These are phyloP conservation scores for Trilocha varians DNA, from an alignment of 2,888 invertebrate genomes.

Conservation along the genomic window DNA sequence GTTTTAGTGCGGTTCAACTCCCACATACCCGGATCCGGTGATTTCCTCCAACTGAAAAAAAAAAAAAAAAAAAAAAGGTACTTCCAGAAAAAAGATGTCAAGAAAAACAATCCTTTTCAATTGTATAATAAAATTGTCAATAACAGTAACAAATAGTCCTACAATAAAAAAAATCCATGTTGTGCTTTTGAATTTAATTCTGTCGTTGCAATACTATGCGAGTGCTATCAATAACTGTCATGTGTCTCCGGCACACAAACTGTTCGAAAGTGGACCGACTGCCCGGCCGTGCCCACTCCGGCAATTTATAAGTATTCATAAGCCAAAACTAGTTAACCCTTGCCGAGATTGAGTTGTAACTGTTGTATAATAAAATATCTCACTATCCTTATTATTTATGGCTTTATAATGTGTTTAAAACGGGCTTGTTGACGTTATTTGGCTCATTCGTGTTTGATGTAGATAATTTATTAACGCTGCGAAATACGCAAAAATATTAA, in stretches of 20 bases:
- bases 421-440: neutral
- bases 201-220: conserved; percentile 9
- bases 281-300: conserved; percentile 22
- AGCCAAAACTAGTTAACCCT: conserved; percentile 24
- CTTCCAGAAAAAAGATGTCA: no score
- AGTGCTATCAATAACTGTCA: conserved; percentile 55
- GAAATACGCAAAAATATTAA: no score
- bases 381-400: no score
- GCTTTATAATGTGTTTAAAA: neutral
- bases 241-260: conserved; percentile 42
- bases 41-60: no score
- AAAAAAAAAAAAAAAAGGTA: no score
- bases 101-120: no score
- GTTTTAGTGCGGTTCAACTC: no score
- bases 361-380: conserved; percentile 1
- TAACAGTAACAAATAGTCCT: neutral
- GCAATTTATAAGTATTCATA: conserved; percentile 11
- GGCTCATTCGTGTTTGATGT: no score
- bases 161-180: neutral
- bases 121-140: no score
- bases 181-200: neutral
- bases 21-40: no score
- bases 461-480: no score
- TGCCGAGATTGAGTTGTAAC: conserved; percentile 8
- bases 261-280: conserved; percentile 50